phyloP scores from a whole-genome alignment of 2,113 vertebrate genomes.

The Pygathrix nemaeus region DNA sequence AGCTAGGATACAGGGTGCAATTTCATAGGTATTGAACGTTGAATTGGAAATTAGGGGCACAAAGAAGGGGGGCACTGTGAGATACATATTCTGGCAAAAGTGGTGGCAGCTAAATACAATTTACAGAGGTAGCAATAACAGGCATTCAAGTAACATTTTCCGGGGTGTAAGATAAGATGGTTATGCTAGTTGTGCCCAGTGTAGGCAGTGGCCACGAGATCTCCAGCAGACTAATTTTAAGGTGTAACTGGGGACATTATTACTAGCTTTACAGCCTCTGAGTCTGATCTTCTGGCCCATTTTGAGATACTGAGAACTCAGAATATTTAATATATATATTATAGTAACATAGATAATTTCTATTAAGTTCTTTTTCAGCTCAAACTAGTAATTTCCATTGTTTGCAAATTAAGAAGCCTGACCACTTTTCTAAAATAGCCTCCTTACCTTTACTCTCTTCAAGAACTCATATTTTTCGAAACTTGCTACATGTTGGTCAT shows the following conservation, averaged over 20 bases:
- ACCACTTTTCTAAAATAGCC: background rate
- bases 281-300: background rate
- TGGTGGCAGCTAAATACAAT: background rate
- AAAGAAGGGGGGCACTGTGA: background rate
- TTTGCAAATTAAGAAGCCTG: background rate
- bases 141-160: background rate
- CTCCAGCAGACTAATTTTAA: background rate
- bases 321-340: no score
- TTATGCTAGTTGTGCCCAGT: no score
- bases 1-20: background rate
- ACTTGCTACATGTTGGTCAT: background rate
- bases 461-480: conserved; percentile 3
- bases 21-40: background rate
- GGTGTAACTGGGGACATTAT: background rate
- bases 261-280: background rate
- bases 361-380: background rate
- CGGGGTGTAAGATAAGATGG: background rate
- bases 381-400: background rate
- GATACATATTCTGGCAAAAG: background rate
- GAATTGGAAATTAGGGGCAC: background rate
- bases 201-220: no score
- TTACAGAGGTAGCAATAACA: background rate
- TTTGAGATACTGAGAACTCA: background rate
- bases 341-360: background rate
- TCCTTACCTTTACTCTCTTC: background rate